phyloP scores from a whole-genome alignment of 1,140 invertebrate genomes.

The Pygmarrhopalites habei region DNA sequence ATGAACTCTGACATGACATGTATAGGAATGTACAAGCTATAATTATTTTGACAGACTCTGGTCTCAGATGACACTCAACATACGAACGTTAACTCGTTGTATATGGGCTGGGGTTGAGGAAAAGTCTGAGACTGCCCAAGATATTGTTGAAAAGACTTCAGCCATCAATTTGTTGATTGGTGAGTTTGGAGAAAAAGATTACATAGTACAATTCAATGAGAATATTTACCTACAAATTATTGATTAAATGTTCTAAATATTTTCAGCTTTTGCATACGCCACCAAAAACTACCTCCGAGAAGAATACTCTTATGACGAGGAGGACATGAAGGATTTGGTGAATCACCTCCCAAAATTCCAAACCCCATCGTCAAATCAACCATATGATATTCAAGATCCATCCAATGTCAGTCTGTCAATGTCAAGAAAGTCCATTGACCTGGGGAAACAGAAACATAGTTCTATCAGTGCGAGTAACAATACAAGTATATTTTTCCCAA shows the following conservation, averaged over 20 bases:
- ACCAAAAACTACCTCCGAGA: constrained; percentile 34
- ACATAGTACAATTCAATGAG: too few species aligned
- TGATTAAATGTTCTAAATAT: too few species aligned
- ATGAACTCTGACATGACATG: too few species aligned
- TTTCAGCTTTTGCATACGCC: constrained; percentile 36
- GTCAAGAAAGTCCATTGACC: background rate
- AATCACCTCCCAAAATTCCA: constrained; percentile 31
- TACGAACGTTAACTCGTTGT: constrained; percentile 31
- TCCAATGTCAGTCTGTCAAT: too few species aligned
- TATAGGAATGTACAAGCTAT: too few species aligned
- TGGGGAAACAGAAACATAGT: background rate
- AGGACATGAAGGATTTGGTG: constrained; percentile 28
- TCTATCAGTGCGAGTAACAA: background rate
- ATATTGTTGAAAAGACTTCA: constrained; percentile 34
- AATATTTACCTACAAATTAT: too few species aligned
- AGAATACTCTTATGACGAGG: constrained; percentile 37
- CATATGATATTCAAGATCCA: constrained; percentile 22
- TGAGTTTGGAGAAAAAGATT: too few species aligned
- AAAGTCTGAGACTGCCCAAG: constrained; percentile 8
- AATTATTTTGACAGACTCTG: too few species aligned
- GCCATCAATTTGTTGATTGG: constrained; percentile 34
- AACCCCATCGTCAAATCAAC: constrained; percentile 30
- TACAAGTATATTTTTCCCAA: background rate
- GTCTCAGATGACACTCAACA: constrained; percentile 35
- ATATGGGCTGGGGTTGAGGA: constrained; percentile 34